These are phyloP conservation scores for Bubalus kerabau DNA, from an alignment of 2,113 vertebrate genomes.

Conservation along the genomic window DNA sequence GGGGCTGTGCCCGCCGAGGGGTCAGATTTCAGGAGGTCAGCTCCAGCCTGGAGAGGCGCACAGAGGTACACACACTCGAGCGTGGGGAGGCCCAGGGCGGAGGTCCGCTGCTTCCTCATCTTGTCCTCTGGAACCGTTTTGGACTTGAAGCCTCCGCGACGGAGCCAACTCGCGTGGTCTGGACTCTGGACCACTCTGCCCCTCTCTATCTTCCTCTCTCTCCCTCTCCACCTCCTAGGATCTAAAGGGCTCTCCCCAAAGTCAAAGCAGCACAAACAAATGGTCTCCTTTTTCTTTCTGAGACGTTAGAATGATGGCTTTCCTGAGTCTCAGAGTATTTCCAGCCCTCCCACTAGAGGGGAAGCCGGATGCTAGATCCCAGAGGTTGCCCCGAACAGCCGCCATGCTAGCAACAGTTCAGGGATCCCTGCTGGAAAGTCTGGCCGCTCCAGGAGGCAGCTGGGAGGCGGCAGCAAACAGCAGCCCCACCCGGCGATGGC, in stretches of 20 bases:
- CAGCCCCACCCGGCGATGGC: fast-evolving
- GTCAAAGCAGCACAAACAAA: not conserved
- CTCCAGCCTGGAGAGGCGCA: not conserved
- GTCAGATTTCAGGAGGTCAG: conserved; percentile 52
- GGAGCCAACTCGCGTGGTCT: not conserved
- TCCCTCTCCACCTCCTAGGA: not conserved
- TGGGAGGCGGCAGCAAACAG: not conserved
- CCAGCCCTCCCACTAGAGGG: not conserved
- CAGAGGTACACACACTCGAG: not conserved
- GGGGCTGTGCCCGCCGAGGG: not conserved
- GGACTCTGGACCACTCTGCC: not conserved
- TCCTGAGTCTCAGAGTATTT: not conserved
- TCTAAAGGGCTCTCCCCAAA: not conserved
- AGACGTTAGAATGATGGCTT: not conserved
- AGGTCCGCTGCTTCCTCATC: not conserved
- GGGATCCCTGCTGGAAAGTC: not conserved
- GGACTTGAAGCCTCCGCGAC: not conserved
- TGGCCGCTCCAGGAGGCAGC: fast-evolving
- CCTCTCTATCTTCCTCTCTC: fast-evolving
- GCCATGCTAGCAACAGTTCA: not conserved
- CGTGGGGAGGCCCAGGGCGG: fast-evolving
- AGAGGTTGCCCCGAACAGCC: not conserved
- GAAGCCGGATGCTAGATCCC: not conserved
- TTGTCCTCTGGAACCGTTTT: not conserved
- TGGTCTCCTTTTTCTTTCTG: not conserved